phyloP scores from a whole-genome alignment of 2,888 invertebrate genomes.

The Agrochola lota region DNA sequence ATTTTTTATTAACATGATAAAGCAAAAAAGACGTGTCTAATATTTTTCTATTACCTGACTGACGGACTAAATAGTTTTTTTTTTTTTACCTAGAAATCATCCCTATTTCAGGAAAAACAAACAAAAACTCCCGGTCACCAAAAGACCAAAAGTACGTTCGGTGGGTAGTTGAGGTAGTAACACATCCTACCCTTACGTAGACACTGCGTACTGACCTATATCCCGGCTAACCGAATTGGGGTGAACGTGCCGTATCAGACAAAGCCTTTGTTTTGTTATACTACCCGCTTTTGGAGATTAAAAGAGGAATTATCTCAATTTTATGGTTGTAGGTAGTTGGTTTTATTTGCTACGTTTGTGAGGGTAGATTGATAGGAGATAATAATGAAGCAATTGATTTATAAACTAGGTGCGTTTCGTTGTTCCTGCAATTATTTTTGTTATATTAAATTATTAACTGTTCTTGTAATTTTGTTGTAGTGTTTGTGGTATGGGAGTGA shows the following conservation, averaged over 20 bases:
- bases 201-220: constrained; percentile 59
- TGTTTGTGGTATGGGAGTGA: neutral
- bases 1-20: too few species aligned
- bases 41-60: too few species aligned
- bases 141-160: neutral
- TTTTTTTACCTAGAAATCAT: too few species aligned
- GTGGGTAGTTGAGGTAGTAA: constrained; percentile 20
- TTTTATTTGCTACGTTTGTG: constrained; percentile 1
- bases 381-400: neutral
- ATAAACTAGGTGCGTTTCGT: too few species aligned
- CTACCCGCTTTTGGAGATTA: constrained; percentile 41
- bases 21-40: too few species aligned
- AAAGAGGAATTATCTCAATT: constrained; percentile 6
- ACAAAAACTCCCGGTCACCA: neutral
- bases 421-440: neutral
- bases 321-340: constrained; percentile 19
- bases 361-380: constrained; percentile 22
- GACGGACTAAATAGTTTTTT: too few species aligned
- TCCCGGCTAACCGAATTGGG: constrained; percentile 41
- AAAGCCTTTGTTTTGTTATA: constrained; percentile 50
- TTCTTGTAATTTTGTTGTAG: neutral
- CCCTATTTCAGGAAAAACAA: too few species aligned
- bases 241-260: constrained; percentile 48
- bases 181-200: constrained; percentile 21
- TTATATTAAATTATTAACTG: too few species aligned